Base-by-base conservation (phyloP, 1,140 invertebrate species). In the Drosophila melanica region DNA sequence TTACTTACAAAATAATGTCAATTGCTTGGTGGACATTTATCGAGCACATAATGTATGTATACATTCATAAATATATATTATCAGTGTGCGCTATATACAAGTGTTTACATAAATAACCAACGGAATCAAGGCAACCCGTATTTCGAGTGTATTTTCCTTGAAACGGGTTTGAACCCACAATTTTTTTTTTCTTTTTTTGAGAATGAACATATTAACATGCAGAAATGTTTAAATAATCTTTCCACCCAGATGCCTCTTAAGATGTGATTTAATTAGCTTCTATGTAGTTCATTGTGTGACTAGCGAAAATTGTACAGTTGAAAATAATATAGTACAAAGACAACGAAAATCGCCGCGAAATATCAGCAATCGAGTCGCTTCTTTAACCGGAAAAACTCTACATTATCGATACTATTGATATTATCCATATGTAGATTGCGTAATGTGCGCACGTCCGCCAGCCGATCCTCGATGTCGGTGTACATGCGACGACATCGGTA, bases 381-480 rank as follows among this genome's bases (percentile, higher is more conserved):
- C 41, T 91, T 91, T 10, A 91, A 39, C 0, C 90, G 81, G 51
- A 91, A 90, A 37, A 91, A 77, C 11, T 90, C 90, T 48, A 75
- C 87, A 58, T 90, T 90, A 44, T 91, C 90, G 44, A 91, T 90
- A 63, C 63, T 91, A 4, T 82, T 77, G 18, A 79, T 58, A 47
- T 91, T 90, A 42, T 91, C 90, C 87, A 90, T 87, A 23, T 91
- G 80, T 6, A 91, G 33, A 42, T 90, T 79, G 7, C 90, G 93
- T 16, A 94, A 70, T 0, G 93, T 93, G 0, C 92, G 91, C 16
- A 94, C 68, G n/a, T 76, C 71, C 5, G 92, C 91, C 33, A 94
- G 89, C 0, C 92, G 75, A 67, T 93, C 93, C 16, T 93, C 93
- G 5, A 93, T 74, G 47, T 94, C 94, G 4, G 92, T 90, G 14